Conservation (phyloP, 1,140 invertebrate genomes). For the Asbolus verrucosus region DNA sequence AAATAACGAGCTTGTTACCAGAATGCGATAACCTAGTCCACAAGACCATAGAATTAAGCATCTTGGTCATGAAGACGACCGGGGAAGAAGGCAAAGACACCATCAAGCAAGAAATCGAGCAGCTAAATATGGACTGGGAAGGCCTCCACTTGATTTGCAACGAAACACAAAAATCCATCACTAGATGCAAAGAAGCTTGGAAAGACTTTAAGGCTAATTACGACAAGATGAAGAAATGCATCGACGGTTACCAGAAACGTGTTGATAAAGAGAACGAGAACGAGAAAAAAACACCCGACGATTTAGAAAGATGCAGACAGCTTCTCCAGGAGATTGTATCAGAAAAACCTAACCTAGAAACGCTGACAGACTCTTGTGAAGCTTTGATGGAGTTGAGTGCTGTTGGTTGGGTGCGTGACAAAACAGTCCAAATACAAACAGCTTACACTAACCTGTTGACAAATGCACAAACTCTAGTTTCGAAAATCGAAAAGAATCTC, state of each 20-base stretch:
- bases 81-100: constrained; percentile 87
- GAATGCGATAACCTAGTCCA: constrained; percentile 80
- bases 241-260: constrained; percentile 78
- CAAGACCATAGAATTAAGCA: constrained; percentile 80
- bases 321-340: constrained; percentile 81
- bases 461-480: constrained; percentile 82
- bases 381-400: constrained; percentile 86
- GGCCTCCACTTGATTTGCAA: constrained; percentile 83
- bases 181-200: constrained; percentile 88
- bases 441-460: constrained; percentile 82
- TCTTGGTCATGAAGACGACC: constrained; percentile 83
- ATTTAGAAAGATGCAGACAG: constrained; percentile 81
- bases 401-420: constrained; percentile 84
- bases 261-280: constrained; percentile 75
- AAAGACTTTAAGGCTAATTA: constrained; percentile 84
- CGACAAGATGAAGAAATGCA: constrained; percentile 82
- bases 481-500: constrained; percentile 87
- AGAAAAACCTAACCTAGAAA: constrained; percentile 83
- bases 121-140: constrained; percentile 89
- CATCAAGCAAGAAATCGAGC: constrained; percentile 86
- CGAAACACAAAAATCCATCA: constrained; percentile 81
- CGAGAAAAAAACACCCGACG: constrained; percentile 84
- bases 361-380: constrained; percentile 89
- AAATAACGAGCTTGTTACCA: constrained; percentile 75
- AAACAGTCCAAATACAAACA: constrained; percentile 85